Percentiles rank a stretch among this genome's conserved stretches.
Evolutionary conservation across 92 coral and sea anemone genomes (phyloP).

Genomic region (Actinernus sp.): DNA sequence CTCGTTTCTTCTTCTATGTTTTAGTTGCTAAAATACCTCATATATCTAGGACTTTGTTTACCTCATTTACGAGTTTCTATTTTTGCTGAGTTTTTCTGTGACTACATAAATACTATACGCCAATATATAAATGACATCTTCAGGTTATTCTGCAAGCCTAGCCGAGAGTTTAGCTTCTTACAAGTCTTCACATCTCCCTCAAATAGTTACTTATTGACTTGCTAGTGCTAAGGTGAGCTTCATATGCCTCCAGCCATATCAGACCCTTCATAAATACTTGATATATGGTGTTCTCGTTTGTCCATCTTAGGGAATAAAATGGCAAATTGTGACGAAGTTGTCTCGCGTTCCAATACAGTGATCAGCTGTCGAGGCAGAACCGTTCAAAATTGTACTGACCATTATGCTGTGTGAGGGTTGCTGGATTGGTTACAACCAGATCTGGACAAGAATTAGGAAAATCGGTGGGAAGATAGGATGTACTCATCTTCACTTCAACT

Average conservation of each 20-base stretch:
- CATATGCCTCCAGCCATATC: constrained; percentile 92
- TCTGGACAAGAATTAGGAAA: constrained; percentile 76
- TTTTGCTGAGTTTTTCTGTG: no score
- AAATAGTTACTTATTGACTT: constrained; percentile 46
- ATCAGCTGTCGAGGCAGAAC: constrained; percentile 4
- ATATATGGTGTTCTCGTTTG: constrained; percentile 65
- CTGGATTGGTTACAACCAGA: constrained; percentile 67
- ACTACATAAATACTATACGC: no score
- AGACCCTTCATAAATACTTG: constrained; percentile 87
- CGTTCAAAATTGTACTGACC: constrained; percentile 27
- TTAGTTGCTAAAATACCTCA: no score
- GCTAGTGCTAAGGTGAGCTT: constrained; percentile 75
- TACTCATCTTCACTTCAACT: constrained; percentile 60
- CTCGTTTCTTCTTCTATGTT: no score
- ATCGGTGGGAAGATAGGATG: constrained; percentile 67
- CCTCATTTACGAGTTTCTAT: no score
- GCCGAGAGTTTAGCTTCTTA: background rate
- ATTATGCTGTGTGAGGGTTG: constrained; percentile 12
- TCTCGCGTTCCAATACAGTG: constrained; percentile 50
- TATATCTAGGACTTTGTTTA: no score
- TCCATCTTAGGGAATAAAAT: constrained; percentile 49
- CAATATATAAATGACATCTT: no score
- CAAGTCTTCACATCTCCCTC: constrained; percentile 44
- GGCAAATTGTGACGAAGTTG: constrained; percentile 45
- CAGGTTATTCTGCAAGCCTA: constrained; percentile 1